phyloP scores from a whole-genome alignment of 2,113 vertebrate species.

The Paracanthobrama guichenoti region DNA sequence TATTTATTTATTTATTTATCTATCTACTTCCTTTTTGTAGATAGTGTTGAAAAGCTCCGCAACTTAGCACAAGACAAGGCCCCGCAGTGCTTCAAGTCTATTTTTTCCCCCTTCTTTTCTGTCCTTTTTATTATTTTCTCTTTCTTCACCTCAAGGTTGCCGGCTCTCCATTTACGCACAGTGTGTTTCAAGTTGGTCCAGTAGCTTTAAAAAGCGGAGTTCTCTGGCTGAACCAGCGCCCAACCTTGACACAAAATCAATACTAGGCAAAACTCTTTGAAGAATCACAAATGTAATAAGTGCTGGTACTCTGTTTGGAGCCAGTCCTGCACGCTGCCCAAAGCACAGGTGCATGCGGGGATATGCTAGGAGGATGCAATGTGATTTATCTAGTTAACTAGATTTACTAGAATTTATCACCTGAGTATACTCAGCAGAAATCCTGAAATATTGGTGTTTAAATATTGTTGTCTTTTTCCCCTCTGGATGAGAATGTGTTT shows the following conservation, averaged over 20 bases:
- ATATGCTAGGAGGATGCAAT: conserved; percentile 35
- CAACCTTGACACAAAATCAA: conserved; percentile 85
- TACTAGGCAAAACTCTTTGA: conserved; percentile 83
- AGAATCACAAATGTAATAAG: conserved; percentile 84
- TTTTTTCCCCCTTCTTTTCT: conserved; percentile 59
- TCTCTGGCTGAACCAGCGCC: conserved; percentile 79
- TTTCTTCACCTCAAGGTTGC: conserved; percentile 79
- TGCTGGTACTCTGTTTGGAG: conserved; percentile 68
- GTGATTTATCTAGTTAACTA: conserved; percentile 38
- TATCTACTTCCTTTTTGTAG: conserved; percentile 31
- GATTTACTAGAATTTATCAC: neutral
- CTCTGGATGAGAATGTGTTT: no score
- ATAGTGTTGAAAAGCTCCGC: conserved; percentile 29
- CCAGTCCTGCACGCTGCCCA: conserved; percentile 56
- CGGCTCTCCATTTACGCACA: conserved; percentile 73
- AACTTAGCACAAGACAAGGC: neutral
- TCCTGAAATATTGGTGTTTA: neutral
- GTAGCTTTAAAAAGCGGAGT: conserved; percentile 79
- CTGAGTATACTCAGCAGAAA: neutral
- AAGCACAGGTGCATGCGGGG: conserved; percentile 49
- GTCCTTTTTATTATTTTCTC: conserved; percentile 67
- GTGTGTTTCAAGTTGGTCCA: conserved; percentile 75
- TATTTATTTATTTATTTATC: conserved; percentile 42
- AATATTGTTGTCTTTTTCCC: no score
- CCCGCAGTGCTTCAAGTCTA: conserved; percentile 23